Evolutionary conservation across 2,797 vertebrate genomes (phyloP).

Genomic region (Lepidocolaptes lacrymiger): DNA sequence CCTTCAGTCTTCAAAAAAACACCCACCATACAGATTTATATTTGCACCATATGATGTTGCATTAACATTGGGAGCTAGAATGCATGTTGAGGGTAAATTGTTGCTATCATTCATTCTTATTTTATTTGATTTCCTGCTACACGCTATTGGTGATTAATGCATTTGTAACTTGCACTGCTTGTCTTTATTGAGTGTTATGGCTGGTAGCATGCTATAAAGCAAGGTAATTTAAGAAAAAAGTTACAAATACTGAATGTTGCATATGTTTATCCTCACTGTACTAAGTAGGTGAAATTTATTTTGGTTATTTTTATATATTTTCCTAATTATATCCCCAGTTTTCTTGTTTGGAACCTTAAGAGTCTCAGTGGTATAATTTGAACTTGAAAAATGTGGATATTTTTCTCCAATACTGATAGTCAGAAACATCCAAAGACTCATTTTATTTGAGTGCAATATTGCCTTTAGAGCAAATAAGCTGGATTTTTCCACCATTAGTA

Average conservation of each 20-base stretch:
- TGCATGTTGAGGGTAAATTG: conserved; percentile 18
- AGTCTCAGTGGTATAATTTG: conserved; percentile 38
- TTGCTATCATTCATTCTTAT: conserved; percentile 12
- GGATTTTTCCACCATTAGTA: conserved; percentile 39
- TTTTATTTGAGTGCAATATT: conserved; percentile 19
- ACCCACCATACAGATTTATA: background rate
- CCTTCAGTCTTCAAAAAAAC: background rate
- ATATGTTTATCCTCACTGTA: background rate
- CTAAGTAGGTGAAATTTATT: conserved; percentile 43
- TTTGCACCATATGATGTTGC: background rate
- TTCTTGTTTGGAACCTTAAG: background rate
- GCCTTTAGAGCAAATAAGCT: conserved; percentile 40
- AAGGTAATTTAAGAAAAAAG: conserved; percentile 40
- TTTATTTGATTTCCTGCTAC: conserved; percentile 53
- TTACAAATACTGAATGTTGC: conserved; percentile 15
- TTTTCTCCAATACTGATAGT: background rate
- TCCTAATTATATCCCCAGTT: conserved; percentile 6
- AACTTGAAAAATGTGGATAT: background rate
- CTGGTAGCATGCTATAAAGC: conserved; percentile 54
- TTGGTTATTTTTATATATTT: conserved; percentile 46
- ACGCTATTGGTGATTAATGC: conserved; percentile 33
- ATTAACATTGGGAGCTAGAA: conserved; percentile 28
- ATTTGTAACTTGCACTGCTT: conserved; percentile 42
- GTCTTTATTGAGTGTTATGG: conserved; percentile 55
- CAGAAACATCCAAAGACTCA: conserved; percentile 8